Evolutionary conservation across 1,140 invertebrate genomes (phyloP).

Genomic region (Tetramorium simillimum): DNA sequence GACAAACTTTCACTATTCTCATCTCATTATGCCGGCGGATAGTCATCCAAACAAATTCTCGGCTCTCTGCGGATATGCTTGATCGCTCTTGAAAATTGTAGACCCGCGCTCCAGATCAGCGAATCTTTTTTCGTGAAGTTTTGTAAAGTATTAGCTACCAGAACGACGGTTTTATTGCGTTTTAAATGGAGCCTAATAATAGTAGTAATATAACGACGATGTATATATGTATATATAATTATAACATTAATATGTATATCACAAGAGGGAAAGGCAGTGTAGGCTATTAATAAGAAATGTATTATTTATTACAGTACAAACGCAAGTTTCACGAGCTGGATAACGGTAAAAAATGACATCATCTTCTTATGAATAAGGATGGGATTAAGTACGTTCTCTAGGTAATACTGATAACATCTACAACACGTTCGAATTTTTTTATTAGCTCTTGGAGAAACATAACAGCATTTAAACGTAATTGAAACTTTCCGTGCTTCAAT

Average conservation of each 20-base stretch:
- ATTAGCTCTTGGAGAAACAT: neutral
- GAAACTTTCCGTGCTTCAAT: conserved; percentile 5
- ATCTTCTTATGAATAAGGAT: conserved; percentile 16
- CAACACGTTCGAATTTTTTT: conserved; percentile 13
- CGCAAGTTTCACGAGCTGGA: neutral
- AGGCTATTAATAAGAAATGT: neutral
- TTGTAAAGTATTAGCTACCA: neutral
- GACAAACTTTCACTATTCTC: conserved; percentile 57
- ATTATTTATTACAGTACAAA: neutral
- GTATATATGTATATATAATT: neutral
- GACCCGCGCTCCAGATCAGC: neutral
- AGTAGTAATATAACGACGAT: neutral
- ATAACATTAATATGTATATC: neutral
- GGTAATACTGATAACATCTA: neutral
- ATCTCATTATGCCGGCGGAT: conserved; percentile 43
- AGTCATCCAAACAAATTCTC: conserved; percentile 44
- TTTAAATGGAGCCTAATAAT: neutral
- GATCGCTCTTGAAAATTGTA: conserved; percentile 28
- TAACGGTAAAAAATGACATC: conserved; percentile 12
- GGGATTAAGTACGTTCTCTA: conserved; percentile 12
- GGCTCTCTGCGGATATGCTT: neutral
- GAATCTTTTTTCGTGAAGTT: neutral
- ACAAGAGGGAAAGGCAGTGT: neutral
- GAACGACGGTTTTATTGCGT: neutral
- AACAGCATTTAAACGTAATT: conserved; percentile 16